Base-by-base conservation (phyloP, 1,140 invertebrate genomes). In the Temnothorax nylanderi region DNA sequence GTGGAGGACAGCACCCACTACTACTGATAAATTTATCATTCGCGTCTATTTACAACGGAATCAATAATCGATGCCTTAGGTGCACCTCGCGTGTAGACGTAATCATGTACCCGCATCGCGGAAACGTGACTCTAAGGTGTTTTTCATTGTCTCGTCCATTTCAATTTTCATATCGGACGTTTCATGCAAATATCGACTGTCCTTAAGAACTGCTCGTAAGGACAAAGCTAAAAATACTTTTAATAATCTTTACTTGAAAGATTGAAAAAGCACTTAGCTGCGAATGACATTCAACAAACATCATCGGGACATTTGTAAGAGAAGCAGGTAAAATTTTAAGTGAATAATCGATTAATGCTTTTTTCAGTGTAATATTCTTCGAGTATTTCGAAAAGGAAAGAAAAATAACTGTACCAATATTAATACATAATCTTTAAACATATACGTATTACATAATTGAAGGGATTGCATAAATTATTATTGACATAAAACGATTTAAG, bases 11-110 rank as follows among this genome's bases (percentile, higher is more conserved):
- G 56, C 32, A 49, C 13, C 49, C 41, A 56, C 54, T 72, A 62
- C 3, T 49, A 47, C 51, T 67, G 77, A 87, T 90, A 86, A 91
- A 91, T 91, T 90, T 90, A 90, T 91, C 85, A 91, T 91, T 90
- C 49, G 41, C 21, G 44, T 75, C 88, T 93, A 93, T 93, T 93
- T 93, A 81, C 92, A 92, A 89, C 75, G 88, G 51, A 93, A 91
- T 93, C 91, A 87, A 93, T 93, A 93, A 93, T 90, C 91, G 87
- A 93, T 93, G 64, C 72, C 64, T 54, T 47, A 54, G 72, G 37
- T 56, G 54, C 58, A 74, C 67, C 47, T 88, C 44, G 44, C 32
- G n/a, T 18, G 18, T 41, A 56, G 47, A 76, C 26, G 49, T 18
- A 56, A 11, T 67, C 47, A n/a, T 32, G 3, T 11, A 11, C 26